Base-by-base conservation (phyloP, 1,140 invertebrate genomes). In the Trichonephila clavata region DNA sequence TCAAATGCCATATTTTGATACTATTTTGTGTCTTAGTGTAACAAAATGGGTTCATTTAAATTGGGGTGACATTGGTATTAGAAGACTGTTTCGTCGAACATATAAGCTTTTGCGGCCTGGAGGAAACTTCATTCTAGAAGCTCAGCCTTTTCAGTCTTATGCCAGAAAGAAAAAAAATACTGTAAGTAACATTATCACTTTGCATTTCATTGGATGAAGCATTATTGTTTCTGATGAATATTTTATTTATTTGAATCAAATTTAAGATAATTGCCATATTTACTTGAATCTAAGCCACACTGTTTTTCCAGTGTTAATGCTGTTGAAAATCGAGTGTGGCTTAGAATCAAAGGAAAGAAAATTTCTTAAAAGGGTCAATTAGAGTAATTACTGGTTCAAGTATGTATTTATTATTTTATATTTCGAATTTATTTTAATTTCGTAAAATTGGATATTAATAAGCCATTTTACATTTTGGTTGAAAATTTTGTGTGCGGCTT, bases 1-100 rank as follows among this genome's bases (percentile, higher is more conserved):
- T 65, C 98, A 99, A 95, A 97, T 97, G 91, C 97, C 98, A 57
- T 98, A 99, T 95, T 99, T 98, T 96, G 98, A 99, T 96, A 97
- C 98, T 84, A 99, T 99, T 94, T 95, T 99, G 16, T 99, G 99
- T 95, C 96, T 99, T 6, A 99, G 98, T 60, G 97, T 99, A 18
- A 99, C 99, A 4, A 99, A 99, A 96, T 99, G 99, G 99, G 97
- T 99, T 94, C 99, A 99, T 96, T 96, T 99, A 18, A 99, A 99
- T 96, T 99, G 98, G 97, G 98, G 99, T 13, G 99, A 99, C 96
- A 97, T 97, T 21, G 99, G 99, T 6, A 95, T 99, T n/a, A 99
- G 99, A 96, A 96, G 98, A 94, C 97, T 98, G 80, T 99, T 99
- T 95, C 97, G 97, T 94, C 96, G 99, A 18, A 98, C 99, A 96